Percentiles rank a stretch among this genome's conserved stretches.
Conservation (phyloP, 2,113 vertebrate genomes). For the Caretta caretta region DNA sequence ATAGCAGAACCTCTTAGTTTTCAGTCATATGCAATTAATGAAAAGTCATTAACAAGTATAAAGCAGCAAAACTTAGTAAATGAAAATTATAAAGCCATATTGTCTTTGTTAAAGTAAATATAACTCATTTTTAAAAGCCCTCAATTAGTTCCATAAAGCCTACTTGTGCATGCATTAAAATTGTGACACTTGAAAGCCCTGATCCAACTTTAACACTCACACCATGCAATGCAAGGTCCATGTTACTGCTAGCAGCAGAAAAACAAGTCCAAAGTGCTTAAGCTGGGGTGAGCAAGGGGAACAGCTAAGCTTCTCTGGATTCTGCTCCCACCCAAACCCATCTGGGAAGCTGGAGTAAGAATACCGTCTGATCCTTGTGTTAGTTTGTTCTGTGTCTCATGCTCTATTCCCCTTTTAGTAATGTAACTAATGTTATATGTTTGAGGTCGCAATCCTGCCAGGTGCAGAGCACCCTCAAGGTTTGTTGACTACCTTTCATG, state of each 20-base stretch:
- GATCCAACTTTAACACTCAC: not conserved
- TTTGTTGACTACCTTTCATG: not conserved
- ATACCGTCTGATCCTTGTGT: not conserved
- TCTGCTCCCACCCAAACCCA: not conserved
- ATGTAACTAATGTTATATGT: not conserved
- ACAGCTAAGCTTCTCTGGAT: not conserved
- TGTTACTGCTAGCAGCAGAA: not conserved
- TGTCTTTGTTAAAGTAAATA: not conserved
- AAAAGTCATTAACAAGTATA: not conserved
- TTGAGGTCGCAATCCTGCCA: not conserved
- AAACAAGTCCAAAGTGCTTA: not conserved
- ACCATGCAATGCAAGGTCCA: not conserved
- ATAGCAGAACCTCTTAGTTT: not conserved
- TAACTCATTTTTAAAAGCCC: not conserved
- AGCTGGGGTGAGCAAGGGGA: not conserved
- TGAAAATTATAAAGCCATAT: not conserved
- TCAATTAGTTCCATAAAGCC: not conserved
- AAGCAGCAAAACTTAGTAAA: not conserved
- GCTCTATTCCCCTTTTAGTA: conserved; percentile 14
- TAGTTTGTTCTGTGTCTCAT: not conserved
- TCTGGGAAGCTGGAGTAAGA: not conserved
- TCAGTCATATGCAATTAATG: not conserved
- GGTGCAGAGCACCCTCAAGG: not conserved
- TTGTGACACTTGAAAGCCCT: not conserved
- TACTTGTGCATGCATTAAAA: not conserved